These are phyloP conservation scores for Araneus ventricosus DNA, from an alignment of 1,140 invertebrate genomes.

Conservation along the genomic window DNA sequence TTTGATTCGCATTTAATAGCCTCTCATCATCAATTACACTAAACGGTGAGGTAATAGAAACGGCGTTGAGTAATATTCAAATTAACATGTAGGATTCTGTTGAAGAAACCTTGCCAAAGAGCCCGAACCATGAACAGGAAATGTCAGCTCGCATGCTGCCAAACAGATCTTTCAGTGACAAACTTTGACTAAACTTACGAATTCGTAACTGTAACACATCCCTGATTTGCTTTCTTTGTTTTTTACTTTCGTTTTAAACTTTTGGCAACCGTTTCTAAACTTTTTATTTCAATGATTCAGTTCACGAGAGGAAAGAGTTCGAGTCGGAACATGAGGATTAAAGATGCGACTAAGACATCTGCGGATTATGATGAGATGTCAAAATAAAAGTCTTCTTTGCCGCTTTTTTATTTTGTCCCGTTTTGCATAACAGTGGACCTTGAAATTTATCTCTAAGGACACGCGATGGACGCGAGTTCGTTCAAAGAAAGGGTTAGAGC, in stretches of 20 bases:
- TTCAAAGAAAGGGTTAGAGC: neutral
- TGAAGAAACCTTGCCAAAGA: neutral
- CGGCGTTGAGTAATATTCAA: neutral
- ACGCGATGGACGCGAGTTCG: neutral
- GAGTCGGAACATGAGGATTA: neutral
- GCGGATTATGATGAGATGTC: conserved; percentile 7
- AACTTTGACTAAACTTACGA: neutral
- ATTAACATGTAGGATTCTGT: neutral
- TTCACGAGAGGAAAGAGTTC: neutral
- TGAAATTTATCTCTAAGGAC: neutral
- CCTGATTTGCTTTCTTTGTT: neutral
- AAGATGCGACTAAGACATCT: neutral
- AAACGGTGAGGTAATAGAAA: neutral
- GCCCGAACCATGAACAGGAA: neutral
- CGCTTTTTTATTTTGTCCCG: neutral
- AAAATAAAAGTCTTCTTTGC: neutral
- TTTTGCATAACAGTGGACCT: neutral
- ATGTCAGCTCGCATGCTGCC: neutral
- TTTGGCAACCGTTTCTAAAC: neutral
- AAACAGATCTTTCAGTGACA: neutral
- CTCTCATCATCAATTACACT: neutral
- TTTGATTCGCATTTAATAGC: too few relatives aligned
- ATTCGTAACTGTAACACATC: neutral
- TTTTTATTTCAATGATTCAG: neutral
- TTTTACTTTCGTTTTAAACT: neutral